phyloP scores from a whole-genome alignment of 2,888 invertebrate genomes.

The Hofmannophila pseudospretella region DNA sequence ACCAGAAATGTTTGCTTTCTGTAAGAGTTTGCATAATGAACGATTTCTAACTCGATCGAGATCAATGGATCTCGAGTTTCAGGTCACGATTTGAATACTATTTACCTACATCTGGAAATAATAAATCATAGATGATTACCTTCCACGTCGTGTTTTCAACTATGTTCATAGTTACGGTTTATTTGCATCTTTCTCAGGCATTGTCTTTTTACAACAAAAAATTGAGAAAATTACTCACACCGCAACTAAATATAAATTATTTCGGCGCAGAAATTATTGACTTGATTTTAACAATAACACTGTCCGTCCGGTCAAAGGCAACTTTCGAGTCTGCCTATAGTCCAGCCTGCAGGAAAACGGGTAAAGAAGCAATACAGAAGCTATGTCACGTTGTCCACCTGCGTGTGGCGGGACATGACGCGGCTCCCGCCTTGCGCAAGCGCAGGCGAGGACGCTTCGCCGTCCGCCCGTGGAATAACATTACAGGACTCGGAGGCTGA shows the following conservation, averaged over 20 bases:
- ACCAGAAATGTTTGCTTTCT: no score
- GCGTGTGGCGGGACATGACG: slow-evolving; percentile 44
- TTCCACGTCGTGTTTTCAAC: no score
- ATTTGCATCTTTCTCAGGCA: no score
- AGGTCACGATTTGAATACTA: no score
- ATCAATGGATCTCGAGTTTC: no score
- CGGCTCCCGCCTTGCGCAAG: slow-evolving; percentile 49
- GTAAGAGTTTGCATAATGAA: no score
- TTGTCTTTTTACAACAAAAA: no score
- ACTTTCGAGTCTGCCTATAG: slow-evolving; percentile 3
- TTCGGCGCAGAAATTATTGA: no score
- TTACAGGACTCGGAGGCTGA: slow-evolving; percentile 37
- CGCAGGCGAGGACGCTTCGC: slow-evolving; percentile 47
- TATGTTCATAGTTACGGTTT: no score
- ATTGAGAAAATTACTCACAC: neutral
- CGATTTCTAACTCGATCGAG: no score
- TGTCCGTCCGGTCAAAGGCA: slow-evolving; percentile 2
- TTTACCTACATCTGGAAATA: no score
- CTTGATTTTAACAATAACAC: neutral
- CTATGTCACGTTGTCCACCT: slow-evolving; percentile 49
- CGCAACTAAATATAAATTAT: neutral
- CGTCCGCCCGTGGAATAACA: slow-evolving; percentile 36
- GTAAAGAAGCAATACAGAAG: slow-evolving; percentile 54
- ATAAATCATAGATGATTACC: no score
- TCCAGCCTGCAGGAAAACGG: slow-evolving; percentile 50